Evolutionary conservation across 2,888 invertebrate species (phyloP), one percentile per base, ranked within the genome.

Genomic region (Oxystoma pomonae): DNA sequence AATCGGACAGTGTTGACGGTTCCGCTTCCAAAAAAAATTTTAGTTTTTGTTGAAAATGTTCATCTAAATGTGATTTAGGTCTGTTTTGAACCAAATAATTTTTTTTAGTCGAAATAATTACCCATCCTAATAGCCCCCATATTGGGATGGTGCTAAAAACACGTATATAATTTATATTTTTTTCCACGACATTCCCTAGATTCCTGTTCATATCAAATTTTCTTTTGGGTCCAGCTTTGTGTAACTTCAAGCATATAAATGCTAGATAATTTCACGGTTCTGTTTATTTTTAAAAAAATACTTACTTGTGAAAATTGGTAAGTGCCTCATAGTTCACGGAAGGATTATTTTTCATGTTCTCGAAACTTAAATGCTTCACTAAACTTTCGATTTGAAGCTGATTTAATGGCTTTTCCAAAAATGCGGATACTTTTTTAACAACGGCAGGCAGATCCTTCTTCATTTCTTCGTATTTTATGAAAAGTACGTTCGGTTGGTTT

Each of bases 341-440:
- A 1, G 81, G 78, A 74, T 87, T 86, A 1, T 77, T 72, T 70
- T 83, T 84, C 87, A 87, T 87, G 16, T 68, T 69, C 55, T 74
- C 73, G 57, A 74, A 75, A 68, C 73, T 73, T n/a, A 75, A 63
- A 65, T 73, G 73, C 53, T 68, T 55, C 1, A 64, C 66, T 58
- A 75, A 64, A 53, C 61, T 67, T 20, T 66, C 59, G 1, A 73
- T 49, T 65, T 73, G 67, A 50, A 71, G 63, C 0, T 68, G 68
- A 5, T 64, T 64, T 20, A 74, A 55, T 19, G 62, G 19, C 57
- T 70, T 69, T 1, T 64, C 68, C 51, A 75, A 61, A 59, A 74
- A 74, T 16, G 58, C 53, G 3, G 71, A 66, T 16, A 71, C 70
- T 68, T 67, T 63, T 55, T 65, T 22, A 20, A 73, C 71, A 1